A percentile compares a stretch with the other conserved stretches of the same genome.
Evolutionary conservation across 2,797 vertebrate species (phyloP).

Genomic region (Pipistrellus pygmaeus): DNA sequence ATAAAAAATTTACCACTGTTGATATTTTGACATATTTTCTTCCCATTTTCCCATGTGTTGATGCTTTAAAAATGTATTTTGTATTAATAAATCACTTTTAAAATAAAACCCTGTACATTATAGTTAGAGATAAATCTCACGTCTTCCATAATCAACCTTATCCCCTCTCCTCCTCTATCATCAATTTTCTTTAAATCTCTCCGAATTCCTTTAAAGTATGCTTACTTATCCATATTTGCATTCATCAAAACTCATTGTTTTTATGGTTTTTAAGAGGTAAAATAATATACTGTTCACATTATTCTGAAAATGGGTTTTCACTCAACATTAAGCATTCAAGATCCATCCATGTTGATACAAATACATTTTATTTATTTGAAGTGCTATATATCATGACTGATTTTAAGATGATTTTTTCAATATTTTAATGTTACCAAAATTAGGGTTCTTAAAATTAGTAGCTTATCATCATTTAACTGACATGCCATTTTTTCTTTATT

Average conservation of each 20-base stretch:
- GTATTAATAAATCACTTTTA: background rate
- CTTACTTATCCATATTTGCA: background rate
- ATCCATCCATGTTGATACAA: background rate
- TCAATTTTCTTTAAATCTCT: conserved; percentile 31
- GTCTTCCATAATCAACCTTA: background rate
- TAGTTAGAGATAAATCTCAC: background rate
- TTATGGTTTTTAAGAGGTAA: background rate
- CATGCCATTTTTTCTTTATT: background rate
- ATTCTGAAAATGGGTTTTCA: background rate
- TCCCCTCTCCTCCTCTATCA: background rate
- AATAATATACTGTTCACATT: background rate
- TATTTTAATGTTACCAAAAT: conserved; percentile 31
- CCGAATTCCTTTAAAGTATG: background rate
- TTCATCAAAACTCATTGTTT: background rate
- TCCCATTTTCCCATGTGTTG: background rate
- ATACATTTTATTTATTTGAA: background rate
- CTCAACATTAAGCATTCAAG: background rate
- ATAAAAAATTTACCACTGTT: background rate
- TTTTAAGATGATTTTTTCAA: background rate
- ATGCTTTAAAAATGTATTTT: background rate
- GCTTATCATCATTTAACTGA: background rate
- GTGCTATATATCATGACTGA: background rate
- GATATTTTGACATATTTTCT: conserved; percentile 29
- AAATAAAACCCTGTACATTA: background rate
- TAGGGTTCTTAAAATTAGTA: background rate